These are phyloP conservation scores for Paraplagusia blochii DNA, from an alignment of 2,113 vertebrate genomes.

Conservation along the genomic window DNA sequence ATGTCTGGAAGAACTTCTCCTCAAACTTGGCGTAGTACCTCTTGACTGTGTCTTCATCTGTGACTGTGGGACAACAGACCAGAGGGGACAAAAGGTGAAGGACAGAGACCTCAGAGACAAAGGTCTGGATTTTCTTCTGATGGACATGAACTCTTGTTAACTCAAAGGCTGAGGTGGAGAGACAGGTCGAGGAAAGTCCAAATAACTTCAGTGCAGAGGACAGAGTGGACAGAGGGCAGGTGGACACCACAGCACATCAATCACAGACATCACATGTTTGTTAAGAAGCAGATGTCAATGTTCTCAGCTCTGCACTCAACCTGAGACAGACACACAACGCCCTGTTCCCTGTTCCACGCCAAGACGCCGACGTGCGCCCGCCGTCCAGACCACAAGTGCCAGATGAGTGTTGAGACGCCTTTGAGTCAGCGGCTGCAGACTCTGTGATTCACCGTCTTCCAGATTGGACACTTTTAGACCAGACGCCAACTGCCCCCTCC, in stretches of 20 bases:
- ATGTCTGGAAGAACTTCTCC: slow-evolving; percentile 98
- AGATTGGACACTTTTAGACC: slow-evolving; percentile 57
- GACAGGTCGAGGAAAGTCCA: no score
- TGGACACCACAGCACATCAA: neutral
- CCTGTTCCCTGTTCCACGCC: neutral
- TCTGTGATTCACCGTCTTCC: slow-evolving; percentile 53
- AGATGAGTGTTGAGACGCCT: slow-evolving; percentile 30
- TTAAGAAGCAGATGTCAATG: no score
- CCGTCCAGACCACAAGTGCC: slow-evolving; percentile 25
- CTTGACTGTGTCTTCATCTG: slow-evolving; percentile 95
- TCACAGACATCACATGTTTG: neutral
- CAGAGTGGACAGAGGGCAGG: no score
- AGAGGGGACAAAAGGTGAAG: no score
- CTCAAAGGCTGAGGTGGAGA: no score
- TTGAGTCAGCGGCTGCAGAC: slow-evolving; percentile 41
- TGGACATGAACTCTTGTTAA: neutral
- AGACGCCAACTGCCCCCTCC: slow-evolving; percentile 52
- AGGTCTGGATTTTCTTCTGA: neutral
- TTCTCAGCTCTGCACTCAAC: no score
- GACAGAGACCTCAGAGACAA: no score
- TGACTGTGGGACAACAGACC: slow-evolving; percentile 72
- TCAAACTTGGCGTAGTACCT: slow-evolving; percentile 98
- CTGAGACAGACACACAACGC: no score
- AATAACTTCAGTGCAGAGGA: no score
- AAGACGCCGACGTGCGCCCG: slow-evolving; percentile 6